Conservation (phyloP, 2,888 invertebrate species). For the Phymatocera aterrima region DNA sequence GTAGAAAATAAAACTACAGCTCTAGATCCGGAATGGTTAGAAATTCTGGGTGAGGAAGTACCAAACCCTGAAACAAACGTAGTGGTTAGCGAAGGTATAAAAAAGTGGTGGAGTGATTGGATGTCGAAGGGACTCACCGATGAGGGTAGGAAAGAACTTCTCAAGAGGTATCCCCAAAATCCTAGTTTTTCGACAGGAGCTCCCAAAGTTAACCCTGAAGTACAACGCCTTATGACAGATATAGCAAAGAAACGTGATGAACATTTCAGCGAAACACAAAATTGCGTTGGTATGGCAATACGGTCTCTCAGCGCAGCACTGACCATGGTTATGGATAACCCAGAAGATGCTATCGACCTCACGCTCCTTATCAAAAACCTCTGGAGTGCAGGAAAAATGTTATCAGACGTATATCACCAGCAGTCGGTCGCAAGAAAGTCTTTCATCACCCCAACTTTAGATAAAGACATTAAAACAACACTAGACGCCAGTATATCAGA, state of each 20-base stretch:
- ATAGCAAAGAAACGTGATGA: slow-evolving; percentile 46
- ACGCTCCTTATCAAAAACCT: slow-evolving; percentile 18
- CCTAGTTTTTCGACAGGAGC: slow-evolving; percentile 21
- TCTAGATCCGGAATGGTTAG: not conserved
- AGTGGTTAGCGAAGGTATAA: slow-evolving; percentile 37
- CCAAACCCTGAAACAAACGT: not conserved
- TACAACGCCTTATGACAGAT: slow-evolving; percentile 11
- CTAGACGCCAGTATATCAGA: not conserved
- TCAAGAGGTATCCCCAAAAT: slow-evolving; percentile 33
- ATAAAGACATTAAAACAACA: not conserved
- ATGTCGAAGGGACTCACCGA: slow-evolving; percentile 39
- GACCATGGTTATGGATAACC: not conserved
- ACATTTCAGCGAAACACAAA: slow-evolving; percentile 44
- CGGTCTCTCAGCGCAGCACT: slow-evolving; percentile 9
- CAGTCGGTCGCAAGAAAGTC: not conserved
- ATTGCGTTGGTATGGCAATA: slow-evolving; percentile 34
- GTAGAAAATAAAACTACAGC: too few species aligned
- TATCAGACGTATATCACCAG: not conserved
- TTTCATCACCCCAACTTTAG: not conserved
- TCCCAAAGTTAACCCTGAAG: slow-evolving; percentile 40
- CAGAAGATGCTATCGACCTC: slow-evolving; percentile 36
- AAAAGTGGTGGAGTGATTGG: slow-evolving; percentile 39
- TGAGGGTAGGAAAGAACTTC: slow-evolving; percentile 28
- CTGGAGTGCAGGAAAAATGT: slow-evolving; percentile 44
- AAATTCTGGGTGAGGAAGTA: slow-evolving; percentile 13